phyloP scores from a whole-genome alignment of 2,113 vertebrate species.

The Notiomystis cincta region DNA sequence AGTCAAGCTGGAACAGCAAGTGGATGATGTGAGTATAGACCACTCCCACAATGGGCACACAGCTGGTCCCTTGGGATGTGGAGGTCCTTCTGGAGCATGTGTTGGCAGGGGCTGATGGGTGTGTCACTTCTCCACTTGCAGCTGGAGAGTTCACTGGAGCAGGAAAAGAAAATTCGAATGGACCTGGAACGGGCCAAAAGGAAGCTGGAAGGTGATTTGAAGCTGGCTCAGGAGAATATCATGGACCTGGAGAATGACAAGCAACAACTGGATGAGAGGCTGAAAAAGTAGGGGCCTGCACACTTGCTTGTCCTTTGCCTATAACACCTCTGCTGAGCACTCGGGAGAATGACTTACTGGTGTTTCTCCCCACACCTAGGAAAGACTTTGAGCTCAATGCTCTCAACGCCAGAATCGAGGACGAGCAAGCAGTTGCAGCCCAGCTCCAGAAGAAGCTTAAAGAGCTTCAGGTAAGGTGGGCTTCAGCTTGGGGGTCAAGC shows the following conservation, averaged over 20 bases:
- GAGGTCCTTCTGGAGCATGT: neutral
- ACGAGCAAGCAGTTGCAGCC: slow-evolving; percentile 79
- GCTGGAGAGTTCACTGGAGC: slow-evolving; percentile 78
- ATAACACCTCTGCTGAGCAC: neutral
- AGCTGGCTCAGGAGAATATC: slow-evolving; percentile 76
- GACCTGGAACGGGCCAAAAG: slow-evolving; percentile 78
- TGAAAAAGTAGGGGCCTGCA: slow-evolving; percentile 62
- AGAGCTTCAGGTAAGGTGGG: slow-evolving; percentile 80
- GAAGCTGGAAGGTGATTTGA: slow-evolving; percentile 78
- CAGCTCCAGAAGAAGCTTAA: slow-evolving; percentile 90
- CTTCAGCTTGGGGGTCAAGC: neutral
- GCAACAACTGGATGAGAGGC: slow-evolving; percentile 76
- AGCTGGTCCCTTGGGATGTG: neutral
- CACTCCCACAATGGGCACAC: accelerated
- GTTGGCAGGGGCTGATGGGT: neutral
- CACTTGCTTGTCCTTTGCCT: neutral
- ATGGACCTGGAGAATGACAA: slow-evolving; percentile 83
- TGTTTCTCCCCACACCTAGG: slow-evolving; percentile 36
- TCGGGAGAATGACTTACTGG: neutral
- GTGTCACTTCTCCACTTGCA: neutral
- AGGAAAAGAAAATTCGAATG: slow-evolving; percentile 82
- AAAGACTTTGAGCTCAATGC: slow-evolving; percentile 73
- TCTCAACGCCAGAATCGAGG: slow-evolving; percentile 46
- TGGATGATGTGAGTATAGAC: slow-evolving; percentile 79
- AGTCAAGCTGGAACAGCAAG: slow-evolving; percentile 90